phyloP scores from a whole-genome alignment of 1,140 invertebrate species.

The Vanessa tameamea region DNA sequence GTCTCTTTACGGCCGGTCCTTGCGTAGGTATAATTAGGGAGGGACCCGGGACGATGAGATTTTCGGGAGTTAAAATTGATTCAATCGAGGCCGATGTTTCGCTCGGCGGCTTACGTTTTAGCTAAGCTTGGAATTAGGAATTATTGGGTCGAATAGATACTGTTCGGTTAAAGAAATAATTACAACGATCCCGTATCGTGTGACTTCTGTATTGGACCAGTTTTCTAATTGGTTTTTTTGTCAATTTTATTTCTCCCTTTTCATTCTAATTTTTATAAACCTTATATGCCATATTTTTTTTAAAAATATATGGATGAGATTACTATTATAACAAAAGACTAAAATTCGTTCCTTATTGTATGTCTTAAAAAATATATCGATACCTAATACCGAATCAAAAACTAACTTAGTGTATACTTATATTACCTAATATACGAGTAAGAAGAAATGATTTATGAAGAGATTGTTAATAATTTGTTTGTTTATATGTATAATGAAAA shows the following conservation, averaged over 20 bases:
- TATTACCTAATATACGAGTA: too few relatives aligned
- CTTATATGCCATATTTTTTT: too few relatives aligned
- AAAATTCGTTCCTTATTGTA: too few relatives aligned
- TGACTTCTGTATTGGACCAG: neutral
- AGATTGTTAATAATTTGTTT: too few relatives aligned
- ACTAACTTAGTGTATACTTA: too few relatives aligned
- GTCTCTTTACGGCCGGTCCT: conserved; percentile 68
- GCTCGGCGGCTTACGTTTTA: conserved; percentile 54
- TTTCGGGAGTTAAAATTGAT: conserved; percentile 77
- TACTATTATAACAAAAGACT: too few relatives aligned
- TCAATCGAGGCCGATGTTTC: conserved; percentile 76
- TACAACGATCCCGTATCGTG: conserved; percentile 15
- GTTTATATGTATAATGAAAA: too few relatives aligned
- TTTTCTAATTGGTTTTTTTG: neutral
- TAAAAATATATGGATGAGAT: too few relatives aligned
- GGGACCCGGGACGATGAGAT: conserved; percentile 72
- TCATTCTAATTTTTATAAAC: neutral
- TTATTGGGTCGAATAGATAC: conserved; percentile 56
- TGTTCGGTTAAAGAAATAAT: conserved; percentile 35
- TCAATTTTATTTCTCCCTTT: neutral
- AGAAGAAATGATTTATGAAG: too few relatives aligned
- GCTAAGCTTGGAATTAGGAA: conserved; percentile 58
- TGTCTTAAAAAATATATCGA: too few relatives aligned
- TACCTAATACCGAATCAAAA: too few relatives aligned
- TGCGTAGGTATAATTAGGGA: conserved; percentile 78